phyloP scores from a whole-genome alignment of 2,113 vertebrate species.

The Cyprinodon variegatus region DNA sequence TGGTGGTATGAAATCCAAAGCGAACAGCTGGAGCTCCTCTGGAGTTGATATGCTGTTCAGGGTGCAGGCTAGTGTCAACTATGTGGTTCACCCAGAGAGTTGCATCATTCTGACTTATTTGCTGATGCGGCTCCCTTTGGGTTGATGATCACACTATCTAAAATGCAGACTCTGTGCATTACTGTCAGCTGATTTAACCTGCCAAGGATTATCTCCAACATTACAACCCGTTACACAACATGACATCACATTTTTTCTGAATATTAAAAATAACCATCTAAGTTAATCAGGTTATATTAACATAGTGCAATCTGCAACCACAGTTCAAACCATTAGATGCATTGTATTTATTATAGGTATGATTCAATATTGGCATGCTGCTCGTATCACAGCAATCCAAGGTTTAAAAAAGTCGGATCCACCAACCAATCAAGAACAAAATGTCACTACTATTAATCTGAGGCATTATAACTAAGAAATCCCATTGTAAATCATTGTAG shows the following conservation, averaged over 20 bases:
- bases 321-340: background rate
- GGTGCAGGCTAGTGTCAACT: background rate
- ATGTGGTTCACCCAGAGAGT: slow-evolving; percentile 32
- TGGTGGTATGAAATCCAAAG: background rate
- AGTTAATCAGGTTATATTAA: background rate
- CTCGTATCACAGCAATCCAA: no score
- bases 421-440: no score
- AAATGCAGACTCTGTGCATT: slow-evolving; percentile 49
- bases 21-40: slow-evolving; percentile 34
- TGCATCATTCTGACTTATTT: slow-evolving; percentile 43
- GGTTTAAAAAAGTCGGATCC: background rate
- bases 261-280: background rate
- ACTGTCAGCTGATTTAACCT: slow-evolving; percentile 43
- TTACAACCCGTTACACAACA: slow-evolving; percentile 27
- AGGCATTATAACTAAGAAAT: no score
- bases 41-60: slow-evolving; percentile 28
- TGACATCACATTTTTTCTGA: slow-evolving; percentile 22
- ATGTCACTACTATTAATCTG: no score
- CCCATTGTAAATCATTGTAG: no score
- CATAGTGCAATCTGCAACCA: background rate
- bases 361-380: background rate
- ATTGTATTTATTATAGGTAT: background rate
- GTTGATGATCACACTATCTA: slow-evolving; percentile 57
- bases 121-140: slow-evolving; percentile 36
- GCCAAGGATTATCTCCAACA: slow-evolving; percentile 23